Conservation (phyloP, 2,888 invertebrate species). For the Eupithecia pulchellata region DNA sequence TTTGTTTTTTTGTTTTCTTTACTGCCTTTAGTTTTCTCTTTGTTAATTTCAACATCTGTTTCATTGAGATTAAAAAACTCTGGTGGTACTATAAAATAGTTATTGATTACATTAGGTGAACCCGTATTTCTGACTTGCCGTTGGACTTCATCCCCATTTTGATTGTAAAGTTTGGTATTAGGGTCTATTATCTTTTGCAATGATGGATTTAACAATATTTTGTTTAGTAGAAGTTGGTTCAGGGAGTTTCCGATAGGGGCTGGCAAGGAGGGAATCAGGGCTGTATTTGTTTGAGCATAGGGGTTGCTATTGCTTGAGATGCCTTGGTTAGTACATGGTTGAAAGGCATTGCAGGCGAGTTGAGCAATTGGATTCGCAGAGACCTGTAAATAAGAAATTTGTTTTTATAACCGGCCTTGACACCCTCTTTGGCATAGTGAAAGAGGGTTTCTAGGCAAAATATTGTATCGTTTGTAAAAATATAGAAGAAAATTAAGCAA, state of each 20-base stretch:
- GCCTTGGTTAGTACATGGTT: slow-evolving; percentile 34
- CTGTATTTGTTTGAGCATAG: slow-evolving; percentile 47
- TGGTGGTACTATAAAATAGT: slow-evolving; percentile 58
- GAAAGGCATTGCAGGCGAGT: slow-evolving; percentile 29
- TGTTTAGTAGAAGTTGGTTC: slow-evolving; percentile 55
- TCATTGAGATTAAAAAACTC: slow-evolving; percentile 47
- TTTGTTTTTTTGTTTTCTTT: slow-evolving; percentile 14
- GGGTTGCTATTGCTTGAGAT: slow-evolving; percentile 47
- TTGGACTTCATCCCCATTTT: slow-evolving; percentile 50
- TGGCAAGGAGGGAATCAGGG: slow-evolving; percentile 48
- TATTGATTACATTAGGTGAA: slow-evolving; percentile 56
- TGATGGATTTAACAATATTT: slow-evolving; percentile 51
- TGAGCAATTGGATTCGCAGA: slow-evolving; percentile 54
- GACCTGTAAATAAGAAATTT: slow-evolving; percentile 56
- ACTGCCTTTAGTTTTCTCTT: slow-evolving; percentile 7
- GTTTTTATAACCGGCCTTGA: background rate
- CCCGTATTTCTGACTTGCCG: slow-evolving; percentile 36
- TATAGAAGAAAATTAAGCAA: too few species aligned
- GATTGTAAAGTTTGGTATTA: slow-evolving; percentile 47
- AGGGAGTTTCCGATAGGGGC: slow-evolving; percentile 41
- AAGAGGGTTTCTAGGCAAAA: background rate
- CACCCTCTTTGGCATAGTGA: too few species aligned
- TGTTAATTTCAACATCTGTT: slow-evolving; percentile 29
- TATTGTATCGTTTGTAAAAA: too few species aligned
- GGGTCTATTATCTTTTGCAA: slow-evolving; percentile 53